These are phyloP conservation scores for Pilophorus perplexus DNA, from an alignment of 2,888 invertebrate species.

Conservation along the genomic window DNA sequence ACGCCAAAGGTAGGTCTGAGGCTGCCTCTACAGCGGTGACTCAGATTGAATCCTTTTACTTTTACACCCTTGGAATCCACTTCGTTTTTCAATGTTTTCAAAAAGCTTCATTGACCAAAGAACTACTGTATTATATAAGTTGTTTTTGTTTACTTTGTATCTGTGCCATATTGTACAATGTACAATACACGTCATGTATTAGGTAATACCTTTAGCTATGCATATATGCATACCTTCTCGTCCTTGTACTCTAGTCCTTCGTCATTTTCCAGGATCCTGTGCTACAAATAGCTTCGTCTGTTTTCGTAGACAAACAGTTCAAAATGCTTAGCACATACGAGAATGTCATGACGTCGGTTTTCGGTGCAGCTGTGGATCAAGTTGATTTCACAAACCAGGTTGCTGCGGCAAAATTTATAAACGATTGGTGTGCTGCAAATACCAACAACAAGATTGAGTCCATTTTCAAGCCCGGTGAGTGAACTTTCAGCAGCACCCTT, in stretches of 20 bases:
- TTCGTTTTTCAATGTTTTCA: neutral
- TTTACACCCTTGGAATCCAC: no score
- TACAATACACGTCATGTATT: no score
- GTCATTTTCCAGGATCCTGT: slow-evolving; percentile 51
- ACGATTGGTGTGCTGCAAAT: slow-evolving; percentile 73
- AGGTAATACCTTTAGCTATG: no score
- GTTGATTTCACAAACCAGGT: slow-evolving; percentile 61
- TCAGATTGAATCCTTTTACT: no score
- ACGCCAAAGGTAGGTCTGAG: no score
- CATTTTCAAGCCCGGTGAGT: slow-evolving; percentile 60
- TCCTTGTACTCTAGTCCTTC: no score
- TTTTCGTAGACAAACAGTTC: slow-evolving; percentile 62
- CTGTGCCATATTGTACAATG: no score
- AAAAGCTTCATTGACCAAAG: neutral
- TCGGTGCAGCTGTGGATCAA: slow-evolving; percentile 62
- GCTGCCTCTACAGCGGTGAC: no score
- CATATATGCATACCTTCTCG: no score
- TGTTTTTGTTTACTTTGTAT: neutral
- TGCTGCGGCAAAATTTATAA: slow-evolving; percentile 63
- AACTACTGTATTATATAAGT: neutral
- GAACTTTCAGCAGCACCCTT: no score
- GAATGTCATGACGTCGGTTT: slow-evolving; percentile 60
- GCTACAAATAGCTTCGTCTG: slow-evolving; percentile 68
- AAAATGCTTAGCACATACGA: slow-evolving; percentile 58
- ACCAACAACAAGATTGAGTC: slow-evolving; percentile 81